Evolutionary conservation across 2,888 invertebrate genomes (phyloP), one percentile per base, ranked within the genome.

Genomic region (Panzeria rudis): DNA sequence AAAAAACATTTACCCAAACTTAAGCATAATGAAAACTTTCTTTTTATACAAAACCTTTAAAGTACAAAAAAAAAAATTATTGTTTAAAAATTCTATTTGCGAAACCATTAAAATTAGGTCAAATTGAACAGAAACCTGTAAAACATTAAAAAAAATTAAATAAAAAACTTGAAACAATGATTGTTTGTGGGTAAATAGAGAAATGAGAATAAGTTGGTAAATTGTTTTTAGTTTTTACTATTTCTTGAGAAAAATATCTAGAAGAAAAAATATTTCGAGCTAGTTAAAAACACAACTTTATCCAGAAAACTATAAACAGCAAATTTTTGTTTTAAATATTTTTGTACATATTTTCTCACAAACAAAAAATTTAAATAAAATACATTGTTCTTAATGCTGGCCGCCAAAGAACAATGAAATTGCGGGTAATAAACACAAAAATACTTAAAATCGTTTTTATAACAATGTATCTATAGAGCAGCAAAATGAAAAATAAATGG

Each of bases 41-140:
- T 50, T 44, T 52, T 29, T n/a, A n/a, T 9, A 35, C 32, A 71
- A 29, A 29, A 56, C 62, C 71, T 71, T 62, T 23, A 62, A 29
- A 29, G 52, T 6, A 17, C 25, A 50, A 25, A 23, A 2, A 50
- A 38, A 38, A 41, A 38, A 20, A 61, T 13, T 11, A 38, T 47
- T 56, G 64, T 79, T 71, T 72, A 17, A 54, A 54, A 23, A 25
- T 64, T 72, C 54, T 77, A 50, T 41, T 64, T 64, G 72, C 64
- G 47, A 72, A 79, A 47, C 56, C 54, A 35, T 17, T 72, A 7
- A 44, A 79, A 72, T 79, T 79, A 71, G 79, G 79, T 79, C 79
- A 72, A 56, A 79, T 64, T 79, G 54, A 44, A 79, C 15, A 59
- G 6, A 35, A 79, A 64, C 44, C 20, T 25, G 23, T n/a, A 52